These are phyloP conservation scores for Scaptodrosophila lebanonensis DNA, from an alignment of 1,140 invertebrate species.

Conservation along the genomic window DNA sequence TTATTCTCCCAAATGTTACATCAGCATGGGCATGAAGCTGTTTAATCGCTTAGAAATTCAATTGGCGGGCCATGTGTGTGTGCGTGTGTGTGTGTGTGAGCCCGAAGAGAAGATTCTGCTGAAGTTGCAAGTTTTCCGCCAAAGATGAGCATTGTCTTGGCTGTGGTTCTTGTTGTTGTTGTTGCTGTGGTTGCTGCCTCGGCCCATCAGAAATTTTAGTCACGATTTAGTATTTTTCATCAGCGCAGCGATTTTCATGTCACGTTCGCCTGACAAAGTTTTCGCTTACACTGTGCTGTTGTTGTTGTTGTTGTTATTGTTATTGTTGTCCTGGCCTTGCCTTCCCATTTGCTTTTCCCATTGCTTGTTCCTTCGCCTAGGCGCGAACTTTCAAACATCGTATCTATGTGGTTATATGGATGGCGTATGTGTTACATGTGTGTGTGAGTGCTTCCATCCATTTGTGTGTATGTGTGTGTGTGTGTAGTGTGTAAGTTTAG, in stretches of 20 bases:
- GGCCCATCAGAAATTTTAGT: slow-evolving; percentile 40
- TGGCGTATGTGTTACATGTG: neutral
- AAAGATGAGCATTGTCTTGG: too few species aligned
- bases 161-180: too few species aligned
- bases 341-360: slow-evolving; percentile 7
- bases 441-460: slow-evolving; percentile 1
- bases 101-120: neutral
- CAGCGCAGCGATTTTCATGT: slow-evolving; percentile 59
- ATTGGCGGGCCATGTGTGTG: neutral
- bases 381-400: slow-evolving; percentile 36
- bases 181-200: slow-evolving; percentile 15
- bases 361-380: slow-evolving; percentile 30
- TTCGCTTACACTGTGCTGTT: slow-evolving; percentile 2
- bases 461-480: slow-evolving; percentile 2
- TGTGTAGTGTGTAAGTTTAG: slow-evolving; percentile 3
- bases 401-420: slow-evolving; percentile 35
- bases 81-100: neutral
- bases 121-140: neutral
- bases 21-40: too few species aligned
- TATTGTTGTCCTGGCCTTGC: neutral
- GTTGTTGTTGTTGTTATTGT: too few species aligned
- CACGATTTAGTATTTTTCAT: slow-evolving; percentile 61
- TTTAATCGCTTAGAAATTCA: too few species aligned
- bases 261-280: slow-evolving; percentile 54
- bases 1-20: too few species aligned